phyloP scores from a whole-genome alignment of 2,888 invertebrate genomes.

The Scrobipalpa atriplicella region DNA sequence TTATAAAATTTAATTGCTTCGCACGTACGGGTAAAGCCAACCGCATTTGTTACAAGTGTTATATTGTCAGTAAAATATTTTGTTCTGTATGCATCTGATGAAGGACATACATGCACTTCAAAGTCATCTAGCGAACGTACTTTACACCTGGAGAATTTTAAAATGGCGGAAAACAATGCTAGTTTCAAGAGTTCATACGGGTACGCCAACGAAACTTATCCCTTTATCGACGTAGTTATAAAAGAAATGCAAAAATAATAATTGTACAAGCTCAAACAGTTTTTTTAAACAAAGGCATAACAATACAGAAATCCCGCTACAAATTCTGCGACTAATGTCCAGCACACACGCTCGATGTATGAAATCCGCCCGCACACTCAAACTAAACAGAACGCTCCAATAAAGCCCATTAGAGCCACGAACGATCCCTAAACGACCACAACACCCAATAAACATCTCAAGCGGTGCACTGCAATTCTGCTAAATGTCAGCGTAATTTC shows the following conservation, averaged over 20 bases:
- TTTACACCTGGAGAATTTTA: no score
- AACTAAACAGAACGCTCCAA: constrained; percentile 18
- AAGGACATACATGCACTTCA: background rate
- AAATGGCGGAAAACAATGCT: background rate
- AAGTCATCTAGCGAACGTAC: background rate
- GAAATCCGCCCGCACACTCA: constrained; percentile 1
- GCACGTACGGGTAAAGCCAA: background rate
- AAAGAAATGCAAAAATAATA: no score
- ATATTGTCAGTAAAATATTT: background rate
- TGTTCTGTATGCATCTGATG: background rate
- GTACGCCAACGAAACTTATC: no score
- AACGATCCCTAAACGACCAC: constrained; percentile 39
- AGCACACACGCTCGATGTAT: background rate
- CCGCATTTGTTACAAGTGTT: background rate
- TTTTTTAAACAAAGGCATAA: no score
- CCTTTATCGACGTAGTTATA: no score
- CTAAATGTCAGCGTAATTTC: constrained; percentile 21
- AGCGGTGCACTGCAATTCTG: constrained; percentile 33
- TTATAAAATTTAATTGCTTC: constrained; percentile 6
- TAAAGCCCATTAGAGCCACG: constrained; percentile 23
- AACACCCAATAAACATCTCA: constrained; percentile 51
- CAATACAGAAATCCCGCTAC: background rate
- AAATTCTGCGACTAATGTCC: background rate
- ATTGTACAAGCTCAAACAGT: no score
- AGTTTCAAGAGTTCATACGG: background rate